A percentile compares a stretch with the other conserved stretches of the same genome.
These are phyloP conservation scores for Drosophila histrio DNA, from an alignment of 2,888 invertebrate species.

Conservation along the genomic window DNA sequence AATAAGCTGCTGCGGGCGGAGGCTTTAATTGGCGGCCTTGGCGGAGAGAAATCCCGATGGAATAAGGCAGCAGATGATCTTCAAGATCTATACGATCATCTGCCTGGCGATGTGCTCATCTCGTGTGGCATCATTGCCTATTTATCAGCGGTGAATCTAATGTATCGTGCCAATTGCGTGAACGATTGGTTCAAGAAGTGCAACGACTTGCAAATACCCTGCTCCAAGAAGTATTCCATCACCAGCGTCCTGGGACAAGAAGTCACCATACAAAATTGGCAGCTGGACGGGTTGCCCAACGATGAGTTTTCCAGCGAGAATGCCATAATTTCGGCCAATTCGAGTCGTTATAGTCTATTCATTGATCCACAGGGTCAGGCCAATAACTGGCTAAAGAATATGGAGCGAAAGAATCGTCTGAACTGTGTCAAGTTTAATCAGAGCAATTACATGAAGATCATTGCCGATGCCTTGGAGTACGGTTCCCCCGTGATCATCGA, in stretches of 20 bases:
- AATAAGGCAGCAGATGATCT: constrained; percentile 90
- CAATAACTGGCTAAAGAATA: constrained; percentile 95
- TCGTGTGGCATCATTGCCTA: constrained; percentile 96
- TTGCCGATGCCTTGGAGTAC: constrained; percentile 90
- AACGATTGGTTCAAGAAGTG: constrained; percentile 90
- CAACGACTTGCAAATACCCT: constrained; percentile 89
- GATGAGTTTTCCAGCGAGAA: constrained; percentile 95
- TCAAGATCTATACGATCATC: constrained; percentile 90
- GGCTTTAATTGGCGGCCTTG: constrained; percentile 93
- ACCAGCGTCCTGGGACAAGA: constrained; percentile 91
- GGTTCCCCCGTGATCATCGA: constrained; percentile 92
- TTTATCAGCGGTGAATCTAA: constrained; percentile 92
- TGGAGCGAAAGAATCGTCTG: constrained; percentile 87
- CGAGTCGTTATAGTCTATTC: constrained; percentile 94
- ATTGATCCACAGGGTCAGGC: constrained; percentile 97
- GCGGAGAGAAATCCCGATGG: constrained; percentile 95
- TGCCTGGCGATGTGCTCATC: constrained; percentile 95
- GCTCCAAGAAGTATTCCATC: constrained; percentile 90
- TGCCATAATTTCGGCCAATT: constrained; percentile 92
- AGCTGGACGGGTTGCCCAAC: constrained; percentile 92
- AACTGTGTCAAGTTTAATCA: constrained; percentile 83
- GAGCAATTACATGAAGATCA: constrained; percentile 82
- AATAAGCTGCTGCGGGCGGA: constrained; percentile 94
- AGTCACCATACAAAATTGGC: constrained; percentile 90
- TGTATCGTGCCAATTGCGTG: constrained; percentile 87